A percentile compares a stretch with the other conserved stretches of the same genome.
phyloP scores from a whole-genome alignment of 2,113 vertebrate genomes.

The Epinephelus cyanopodus region DNA sequence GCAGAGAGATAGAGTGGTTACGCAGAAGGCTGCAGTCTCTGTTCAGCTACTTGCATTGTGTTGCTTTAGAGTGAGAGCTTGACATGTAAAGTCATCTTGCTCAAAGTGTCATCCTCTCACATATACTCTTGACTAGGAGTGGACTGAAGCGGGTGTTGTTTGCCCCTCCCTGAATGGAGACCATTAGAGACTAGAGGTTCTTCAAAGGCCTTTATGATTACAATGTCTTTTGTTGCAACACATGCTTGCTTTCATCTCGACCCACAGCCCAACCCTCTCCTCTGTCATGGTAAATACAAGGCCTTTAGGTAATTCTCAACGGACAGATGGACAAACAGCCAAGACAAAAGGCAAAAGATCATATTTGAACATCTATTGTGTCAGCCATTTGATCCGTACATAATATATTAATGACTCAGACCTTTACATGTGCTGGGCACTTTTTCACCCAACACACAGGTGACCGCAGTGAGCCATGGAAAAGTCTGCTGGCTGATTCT shows the following conservation, averaged over 20 bases:
- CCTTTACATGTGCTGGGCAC: not conserved
- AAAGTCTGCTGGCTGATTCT: not conserved
- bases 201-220: conserved; percentile 70
- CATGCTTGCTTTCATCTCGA: conserved; percentile 68
- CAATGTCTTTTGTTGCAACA: conserved; percentile 64
- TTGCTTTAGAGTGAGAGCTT: conserved; percentile 8
- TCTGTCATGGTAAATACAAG: conserved; percentile 40
- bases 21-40: not conserved
- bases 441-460: conserved; percentile 1
- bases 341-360: conserved; percentile 48
- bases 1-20: not conserved
- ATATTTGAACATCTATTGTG: conserved; percentile 40
- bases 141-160: conserved; percentile 37
- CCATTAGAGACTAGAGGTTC: conserved; percentile 62
- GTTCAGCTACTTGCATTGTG: not conserved
- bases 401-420: conserved; percentile 9
- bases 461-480: not conserved
- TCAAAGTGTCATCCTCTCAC: not conserved
- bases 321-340: conserved; percentile 50
- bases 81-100: conserved; percentile 18
- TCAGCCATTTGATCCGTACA: conserved; percentile 1
- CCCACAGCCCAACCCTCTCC: conserved; percentile 38
- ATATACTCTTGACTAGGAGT: not conserved
- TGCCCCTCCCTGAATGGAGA: conserved; percentile 31
- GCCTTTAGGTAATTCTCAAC: conserved; percentile 24